Conservation (phyloP, 37 sponge, comb jelly and placozoan genomes). For the Petrosia ficiformis region DNA sequence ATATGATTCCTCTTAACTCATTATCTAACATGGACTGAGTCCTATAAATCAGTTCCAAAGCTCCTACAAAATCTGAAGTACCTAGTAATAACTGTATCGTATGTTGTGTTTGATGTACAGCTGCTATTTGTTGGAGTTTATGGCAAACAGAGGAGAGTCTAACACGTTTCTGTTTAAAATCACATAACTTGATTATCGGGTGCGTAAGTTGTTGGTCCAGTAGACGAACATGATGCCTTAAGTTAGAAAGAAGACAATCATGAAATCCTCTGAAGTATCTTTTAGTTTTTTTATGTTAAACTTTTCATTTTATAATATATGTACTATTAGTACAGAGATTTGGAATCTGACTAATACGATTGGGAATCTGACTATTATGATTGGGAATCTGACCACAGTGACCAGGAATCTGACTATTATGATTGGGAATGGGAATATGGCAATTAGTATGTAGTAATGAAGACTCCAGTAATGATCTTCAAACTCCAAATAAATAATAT, state of each 20-base stretch:
- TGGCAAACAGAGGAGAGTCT: conserved; percentile 17
- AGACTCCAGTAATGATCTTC: too few relatives aligned
- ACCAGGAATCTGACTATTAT: too few relatives aligned
- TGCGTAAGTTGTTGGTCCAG: conserved; percentile 23
- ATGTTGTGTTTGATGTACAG: conserved; percentile 93
- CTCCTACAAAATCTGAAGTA: conserved; percentile 91
- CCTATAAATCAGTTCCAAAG: conserved; percentile 92
- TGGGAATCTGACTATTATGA: too few relatives aligned
- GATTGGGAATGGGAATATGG: too few relatives aligned
- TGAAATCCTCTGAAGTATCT: neutral
- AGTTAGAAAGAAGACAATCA: neutral
- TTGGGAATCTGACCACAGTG: too few relatives aligned
- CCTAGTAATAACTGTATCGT: conserved; percentile 94
- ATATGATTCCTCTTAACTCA: conserved; percentile 84
- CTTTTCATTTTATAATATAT: too few relatives aligned
- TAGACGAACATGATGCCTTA: conserved; percentile 40
- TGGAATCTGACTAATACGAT: too few relatives aligned
- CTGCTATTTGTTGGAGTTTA: conserved; percentile 77
- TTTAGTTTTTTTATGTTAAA: too few relatives aligned
- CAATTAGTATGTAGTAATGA: too few relatives aligned
- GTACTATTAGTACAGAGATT: too few relatives aligned
- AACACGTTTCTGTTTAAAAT: conserved; percentile 8
- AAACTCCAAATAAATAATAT: too few relatives aligned
- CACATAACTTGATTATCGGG: conserved; percentile 31
- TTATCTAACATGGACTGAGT: conserved; percentile 89